Base-by-base conservation (phyloP, 2,797 vertebrate genomes). In the Lutjanus campechanus region DNA sequence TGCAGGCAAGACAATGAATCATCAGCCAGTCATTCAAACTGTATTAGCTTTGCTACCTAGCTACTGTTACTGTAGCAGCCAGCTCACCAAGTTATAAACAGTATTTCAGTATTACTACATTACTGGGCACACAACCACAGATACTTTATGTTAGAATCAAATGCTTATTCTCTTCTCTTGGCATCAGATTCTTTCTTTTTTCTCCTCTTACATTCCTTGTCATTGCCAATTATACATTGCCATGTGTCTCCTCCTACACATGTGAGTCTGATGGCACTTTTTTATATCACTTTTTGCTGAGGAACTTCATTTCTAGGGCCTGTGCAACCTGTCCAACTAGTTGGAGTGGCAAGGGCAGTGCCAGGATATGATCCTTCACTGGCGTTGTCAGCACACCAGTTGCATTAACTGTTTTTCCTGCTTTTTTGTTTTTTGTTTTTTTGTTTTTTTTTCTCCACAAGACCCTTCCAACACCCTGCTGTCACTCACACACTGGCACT, bases 41-140 rank as follows among this genome's bases (percentile, higher is more conserved):
- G 9, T 44, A 15, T 40, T 10, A 13, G 63, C 51, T 59, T 50
- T 50, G 70, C 66, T 78, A 17, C 76, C 61, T 60, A 22, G 73
- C 7, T 50, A 55, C 54, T 41, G 77, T 73, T 65, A 49, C 61
- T 49, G 16, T 44, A 53, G 61, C 53, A 36, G 40, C 58, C 15
- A 25, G 2, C 46, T 63, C 2, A 22, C 12, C 6, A n/a, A 54
- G 46, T n/a, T 36, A 50, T 47, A 65, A 73, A 64, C 29, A 12
- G 59, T 73, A 20, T 20, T 51, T 29, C 44, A n/a, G 20, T 20
- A 12, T 49, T 40, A 9, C 22, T 9, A 4, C 68, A 15, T 69
- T 12, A n/a, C 25, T 11, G 20, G 13, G 12, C 19, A 11, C 1
- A 3, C 58, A 69, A 63, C 3, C 25, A 49, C 12, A 41, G 41